Base-by-base conservation (phyloP, 2,797 vertebrate species). In the Heliangelus exortis region DNA sequence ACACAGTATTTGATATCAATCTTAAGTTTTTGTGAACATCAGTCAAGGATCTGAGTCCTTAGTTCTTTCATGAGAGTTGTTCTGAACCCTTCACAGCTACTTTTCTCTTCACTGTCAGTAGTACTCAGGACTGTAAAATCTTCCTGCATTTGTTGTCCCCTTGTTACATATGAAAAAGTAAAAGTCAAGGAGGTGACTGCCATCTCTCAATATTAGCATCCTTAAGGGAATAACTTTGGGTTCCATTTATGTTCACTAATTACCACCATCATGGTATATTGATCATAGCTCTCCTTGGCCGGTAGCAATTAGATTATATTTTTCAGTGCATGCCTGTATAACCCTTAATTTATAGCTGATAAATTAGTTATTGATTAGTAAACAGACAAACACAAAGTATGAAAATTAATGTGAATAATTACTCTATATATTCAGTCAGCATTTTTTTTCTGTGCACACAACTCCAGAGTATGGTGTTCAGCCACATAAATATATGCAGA, bases 351-450 rank as follows among this genome's bases (percentile, higher is more conserved):
- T 91, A 12, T 63, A 91, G 88, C 33, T 77, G 71, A 63, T 72
- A 93, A 59, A 14, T 10, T 92, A 92, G 85, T 78, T 73, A 91
- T 48, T 76, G 76, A 93, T 76, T 55, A 86, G 53, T 54, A 92
- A 91, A 63, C 36, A 69, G 66, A 84, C 39, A 72, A 61, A 62
- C 5, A 91, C 72, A 31, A 19, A 55, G 12, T 69, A 84, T 33
- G 45, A 89, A 92, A 91, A 91, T 86, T 33, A 79, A 66, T 67
- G 20, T 59, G n/a, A 62, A 78, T 59, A 33, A 41, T 31, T 62
- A 65, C 14, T 80, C 83, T n/a, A 62, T 10, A 75, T 41, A 75
- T 34, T 67, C 41, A 92, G 71, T 9, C 1, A 7, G 68, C 12
- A 6, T 68, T 86, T 86, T 51, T 15, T 26, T 73, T 88, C 39